Evolutionary conservation across 2,888 invertebrate genomes (phyloP).

Genomic region (Elmis aenea): DNA sequence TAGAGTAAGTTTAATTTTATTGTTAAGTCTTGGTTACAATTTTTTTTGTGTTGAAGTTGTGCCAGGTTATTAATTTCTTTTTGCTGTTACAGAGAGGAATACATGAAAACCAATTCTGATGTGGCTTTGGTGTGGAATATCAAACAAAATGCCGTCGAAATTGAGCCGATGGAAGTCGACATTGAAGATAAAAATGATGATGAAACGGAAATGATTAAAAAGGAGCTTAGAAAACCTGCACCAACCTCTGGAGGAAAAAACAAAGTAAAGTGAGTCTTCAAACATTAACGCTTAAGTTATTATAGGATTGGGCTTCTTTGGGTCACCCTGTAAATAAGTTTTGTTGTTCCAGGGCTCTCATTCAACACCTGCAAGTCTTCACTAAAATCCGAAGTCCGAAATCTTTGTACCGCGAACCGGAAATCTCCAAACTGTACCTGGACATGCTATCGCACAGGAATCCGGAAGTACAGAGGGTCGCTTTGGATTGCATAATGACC

Average conservation of each 20-base stretch:
- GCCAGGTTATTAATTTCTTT: slow-evolving; percentile 19
- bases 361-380: slow-evolving; percentile 71
- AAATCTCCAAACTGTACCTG: slow-evolving; percentile 69
- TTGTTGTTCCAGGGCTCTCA: slow-evolving; percentile 48
- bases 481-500: slow-evolving; percentile 79
- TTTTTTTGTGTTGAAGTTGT: neutral
- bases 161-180: slow-evolving; percentile 39
- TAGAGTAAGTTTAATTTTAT: slow-evolving; percentile 50
- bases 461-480: slow-evolving; percentile 73
- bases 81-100: slow-evolving; percentile 49
- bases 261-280: slow-evolving; percentile 30
- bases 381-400: slow-evolving; percentile 76
- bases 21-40: neutral
- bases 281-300: neutral
- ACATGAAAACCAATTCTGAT: slow-evolving; percentile 55
- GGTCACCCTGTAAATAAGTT: too few species aligned
- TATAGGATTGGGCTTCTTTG: too few species aligned
- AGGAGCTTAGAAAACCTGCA: slow-evolving; percentile 20
- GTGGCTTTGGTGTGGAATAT: slow-evolving; percentile 55
- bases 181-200: slow-evolving; percentile 41
- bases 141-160: slow-evolving; percentile 39
- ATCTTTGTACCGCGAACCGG: slow-evolving; percentile 69
- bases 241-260: slow-evolving; percentile 29
- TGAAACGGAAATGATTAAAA: slow-evolving; percentile 29
- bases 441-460: slow-evolving; percentile 78